A percentile compares a stretch with the other conserved stretches of the same genome.
phyloP scores from a whole-genome alignment of 2,113 vertebrate genomes.

The Poeciliopsis occidentalis region DNA sequence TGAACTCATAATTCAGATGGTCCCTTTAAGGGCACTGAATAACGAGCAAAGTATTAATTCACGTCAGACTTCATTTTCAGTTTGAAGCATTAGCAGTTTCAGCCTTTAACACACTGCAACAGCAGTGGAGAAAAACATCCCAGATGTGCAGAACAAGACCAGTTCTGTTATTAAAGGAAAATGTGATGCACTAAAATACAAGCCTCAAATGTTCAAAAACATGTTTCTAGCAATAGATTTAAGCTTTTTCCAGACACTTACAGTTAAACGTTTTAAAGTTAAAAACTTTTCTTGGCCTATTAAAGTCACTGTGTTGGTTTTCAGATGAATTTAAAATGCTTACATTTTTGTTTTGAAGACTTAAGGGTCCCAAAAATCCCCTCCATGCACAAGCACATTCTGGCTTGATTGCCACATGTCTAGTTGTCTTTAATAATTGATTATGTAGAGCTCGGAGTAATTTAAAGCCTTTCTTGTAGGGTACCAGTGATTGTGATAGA shows the following conservation, averaged over 20 bases:
- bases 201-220: not conserved
- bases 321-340: too few species aligned
- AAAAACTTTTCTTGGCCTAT: not conserved
- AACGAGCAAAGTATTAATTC: slow-evolving; percentile 22
- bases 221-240: not conserved
- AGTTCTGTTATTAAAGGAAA: too few species aligned
- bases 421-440: too few species aligned
- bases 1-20: slow-evolving; percentile 8
- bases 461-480: too few species aligned
- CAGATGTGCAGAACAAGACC: not conserved
- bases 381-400: too few species aligned
- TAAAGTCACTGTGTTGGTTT: not conserved
- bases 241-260: not conserved
- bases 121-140: not conserved
- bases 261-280: not conserved
- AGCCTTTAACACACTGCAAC: not conserved
- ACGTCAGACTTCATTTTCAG: not conserved
- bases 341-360: too few species aligned
- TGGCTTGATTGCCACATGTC: too few species aligned
- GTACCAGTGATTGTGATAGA: not conserved
- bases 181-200: too few species aligned
- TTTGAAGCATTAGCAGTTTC: not conserved
- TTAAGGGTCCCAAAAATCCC: too few species aligned
- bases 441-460: not conserved
- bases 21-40: slow-evolving; percentile 7